Evolutionary conservation across 35 echinoderm and acorn worm species (phyloP).

Genomic region (Apostichopus californicus): DNA sequence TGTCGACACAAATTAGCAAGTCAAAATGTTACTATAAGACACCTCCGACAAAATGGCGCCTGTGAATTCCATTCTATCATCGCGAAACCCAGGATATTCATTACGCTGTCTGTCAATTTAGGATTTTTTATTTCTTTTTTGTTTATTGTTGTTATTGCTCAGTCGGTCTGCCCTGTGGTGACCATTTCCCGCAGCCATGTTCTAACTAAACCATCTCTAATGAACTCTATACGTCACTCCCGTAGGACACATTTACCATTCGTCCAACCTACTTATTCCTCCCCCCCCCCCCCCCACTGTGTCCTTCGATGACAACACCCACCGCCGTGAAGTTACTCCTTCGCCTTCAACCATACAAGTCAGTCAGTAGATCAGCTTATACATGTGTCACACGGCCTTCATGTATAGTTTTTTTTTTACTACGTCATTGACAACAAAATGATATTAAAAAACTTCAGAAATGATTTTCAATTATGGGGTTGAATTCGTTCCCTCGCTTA

Average conservation of each 20-base stretch:
- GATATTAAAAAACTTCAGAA: not conserved
- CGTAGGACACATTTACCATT: not conserved
- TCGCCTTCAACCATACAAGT: too few species aligned
- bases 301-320: too few species aligned
- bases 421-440: not conserved
- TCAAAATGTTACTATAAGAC: not conserved
- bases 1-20: slow-evolving; percentile 15
- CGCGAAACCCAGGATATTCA: not conserved
- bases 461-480: slow-evolving; percentile 20
- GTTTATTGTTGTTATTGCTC: not conserved
- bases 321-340: too few species aligned
- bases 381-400: too few species aligned
- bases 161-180: not conserved
- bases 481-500: not conserved
- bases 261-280: not conserved
- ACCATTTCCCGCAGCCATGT: not conserved
- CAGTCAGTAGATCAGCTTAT: not conserved
- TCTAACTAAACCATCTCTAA: not conserved
- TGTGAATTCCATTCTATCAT: not conserved
- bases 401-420: too few species aligned
- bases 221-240: too few species aligned
- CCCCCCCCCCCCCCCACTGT: too few species aligned
- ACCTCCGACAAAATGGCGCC: slow-evolving; percentile 22
- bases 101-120: not conserved
- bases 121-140: too few species aligned